Conservation (phyloP, 2,113 vertebrate species). For the Smithornis capensis region DNA sequence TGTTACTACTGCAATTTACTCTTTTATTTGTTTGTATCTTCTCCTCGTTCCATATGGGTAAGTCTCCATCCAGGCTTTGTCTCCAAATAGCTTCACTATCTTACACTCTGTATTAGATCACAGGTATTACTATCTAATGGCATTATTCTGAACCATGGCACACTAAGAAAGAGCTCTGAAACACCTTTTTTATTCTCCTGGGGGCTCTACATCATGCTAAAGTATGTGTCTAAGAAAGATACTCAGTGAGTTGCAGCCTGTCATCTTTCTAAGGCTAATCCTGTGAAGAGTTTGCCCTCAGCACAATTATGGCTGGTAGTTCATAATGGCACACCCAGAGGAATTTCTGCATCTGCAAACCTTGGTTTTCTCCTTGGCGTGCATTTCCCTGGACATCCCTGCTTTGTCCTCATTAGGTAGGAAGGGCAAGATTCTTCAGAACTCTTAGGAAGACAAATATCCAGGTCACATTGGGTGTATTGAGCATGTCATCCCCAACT, state of each 20-base stretch:
- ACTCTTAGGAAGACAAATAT: not conserved
- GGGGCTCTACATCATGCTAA: not conserved
- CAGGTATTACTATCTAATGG: not conserved
- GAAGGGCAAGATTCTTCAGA: not conserved
- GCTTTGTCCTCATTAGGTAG: not conserved
- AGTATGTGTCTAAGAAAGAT: not conserved
- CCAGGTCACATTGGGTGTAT: accelerated
- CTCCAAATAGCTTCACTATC: not conserved
- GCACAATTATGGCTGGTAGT: not conserved
- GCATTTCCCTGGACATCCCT: not conserved
- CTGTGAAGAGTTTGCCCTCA: not conserved
- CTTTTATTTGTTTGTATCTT: not conserved
- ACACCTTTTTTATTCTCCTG: not conserved
- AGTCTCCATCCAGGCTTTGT: not conserved
- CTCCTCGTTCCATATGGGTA: not conserved
- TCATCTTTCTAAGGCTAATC: not conserved
- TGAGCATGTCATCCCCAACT: accelerated
- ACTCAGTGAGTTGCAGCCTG: not conserved
- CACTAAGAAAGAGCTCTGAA: not conserved
- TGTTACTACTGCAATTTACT: not conserved
- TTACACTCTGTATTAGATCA: not conserved
- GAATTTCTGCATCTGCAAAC: not conserved
- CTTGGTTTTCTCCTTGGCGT: not conserved
- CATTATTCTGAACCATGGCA: not conserved
- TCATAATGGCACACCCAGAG: not conserved